Evolutionary conservation across 1,140 invertebrate species (phyloP).

Genomic region (Zaprionus capensis): DNA sequence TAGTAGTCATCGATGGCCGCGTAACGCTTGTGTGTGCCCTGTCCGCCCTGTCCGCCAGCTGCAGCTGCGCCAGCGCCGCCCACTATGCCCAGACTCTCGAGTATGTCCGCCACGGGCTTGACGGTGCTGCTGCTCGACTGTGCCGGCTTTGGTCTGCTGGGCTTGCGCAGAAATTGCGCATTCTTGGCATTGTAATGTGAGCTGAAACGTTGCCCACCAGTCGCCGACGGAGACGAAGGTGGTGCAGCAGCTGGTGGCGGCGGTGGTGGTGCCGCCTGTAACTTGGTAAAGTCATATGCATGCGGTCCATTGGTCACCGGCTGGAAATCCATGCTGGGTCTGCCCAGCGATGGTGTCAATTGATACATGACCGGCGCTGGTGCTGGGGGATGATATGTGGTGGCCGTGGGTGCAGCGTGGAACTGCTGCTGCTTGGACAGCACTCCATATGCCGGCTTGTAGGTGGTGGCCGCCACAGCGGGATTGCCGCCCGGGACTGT

Average conservation of each 20-base stretch:
- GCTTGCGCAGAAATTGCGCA: conserved; percentile 71
- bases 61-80: conserved; percentile 24
- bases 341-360: conserved; percentile 44
- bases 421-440: conserved; percentile 31
- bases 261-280: conserved; percentile 1
- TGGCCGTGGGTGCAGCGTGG: conserved; percentile 53
- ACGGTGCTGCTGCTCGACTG: conserved; percentile 46
- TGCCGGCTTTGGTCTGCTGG: conserved; percentile 14
- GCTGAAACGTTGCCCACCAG: conserved; percentile 58
- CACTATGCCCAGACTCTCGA: conserved; percentile 77
- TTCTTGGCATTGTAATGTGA: conserved; percentile 83
- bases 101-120: conserved; percentile 76
- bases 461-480: conserved; percentile 74
- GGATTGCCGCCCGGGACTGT: conserved; percentile 60
- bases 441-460: conserved; percentile 65
- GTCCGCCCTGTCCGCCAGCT: conserved; percentile 6
- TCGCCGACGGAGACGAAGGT: background rate
- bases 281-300: conserved; percentile 32
- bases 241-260: background rate
- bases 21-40: conserved; percentile 63
- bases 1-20: conserved; percentile 75
- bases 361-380: conserved; percentile 69
- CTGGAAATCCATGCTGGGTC: conserved; percentile 59
- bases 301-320: conserved; percentile 51
- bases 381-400: conserved; percentile 77